phyloP scores from a whole-genome alignment of 2,797 vertebrate species.

The Coccyzus lansbergi region DNA sequence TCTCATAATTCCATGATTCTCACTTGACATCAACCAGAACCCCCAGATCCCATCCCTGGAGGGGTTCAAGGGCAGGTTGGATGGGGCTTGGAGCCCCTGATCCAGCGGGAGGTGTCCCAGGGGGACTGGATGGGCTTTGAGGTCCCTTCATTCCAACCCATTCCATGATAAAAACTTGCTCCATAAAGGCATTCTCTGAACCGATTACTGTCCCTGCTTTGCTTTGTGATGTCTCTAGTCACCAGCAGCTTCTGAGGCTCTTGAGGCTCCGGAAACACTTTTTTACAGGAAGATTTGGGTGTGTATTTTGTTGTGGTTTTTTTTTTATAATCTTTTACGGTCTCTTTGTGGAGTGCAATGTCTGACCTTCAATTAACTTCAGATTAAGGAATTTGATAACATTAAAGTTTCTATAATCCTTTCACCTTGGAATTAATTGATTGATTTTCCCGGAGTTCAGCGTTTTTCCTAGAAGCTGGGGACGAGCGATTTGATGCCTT shows the following conservation, averaged over 20 bases:
- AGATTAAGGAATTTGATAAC: not conserved
- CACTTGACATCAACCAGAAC: no score
- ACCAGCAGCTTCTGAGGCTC: not conserved
- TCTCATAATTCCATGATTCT: no score
- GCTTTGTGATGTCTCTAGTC: not conserved
- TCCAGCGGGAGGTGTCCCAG: no score
- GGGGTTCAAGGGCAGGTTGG: no score
- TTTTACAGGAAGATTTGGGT: not conserved
- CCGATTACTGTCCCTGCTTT: not conserved
- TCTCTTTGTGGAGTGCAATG: not conserved
- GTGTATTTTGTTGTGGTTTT: not conserved
- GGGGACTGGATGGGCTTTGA: no score
- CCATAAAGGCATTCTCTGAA: not conserved
- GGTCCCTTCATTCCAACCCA: no score
- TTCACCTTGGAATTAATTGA: not conserved
- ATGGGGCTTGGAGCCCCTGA: no score
- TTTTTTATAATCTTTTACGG: not conserved
- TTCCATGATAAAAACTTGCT: not conserved
- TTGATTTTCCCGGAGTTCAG: not conserved
- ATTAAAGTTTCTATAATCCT: not conserved
- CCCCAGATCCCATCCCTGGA: no score
- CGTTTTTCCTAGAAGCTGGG: not conserved
- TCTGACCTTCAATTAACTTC: not conserved
- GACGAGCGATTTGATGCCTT: not conserved
- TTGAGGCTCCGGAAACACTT: not conserved